Percentiles rank a stretch among this genome's conserved stretches.
Evolutionary conservation across 2,113 vertebrate species (phyloP).

Genomic region (Hyperoodon ampullatus): DNA sequence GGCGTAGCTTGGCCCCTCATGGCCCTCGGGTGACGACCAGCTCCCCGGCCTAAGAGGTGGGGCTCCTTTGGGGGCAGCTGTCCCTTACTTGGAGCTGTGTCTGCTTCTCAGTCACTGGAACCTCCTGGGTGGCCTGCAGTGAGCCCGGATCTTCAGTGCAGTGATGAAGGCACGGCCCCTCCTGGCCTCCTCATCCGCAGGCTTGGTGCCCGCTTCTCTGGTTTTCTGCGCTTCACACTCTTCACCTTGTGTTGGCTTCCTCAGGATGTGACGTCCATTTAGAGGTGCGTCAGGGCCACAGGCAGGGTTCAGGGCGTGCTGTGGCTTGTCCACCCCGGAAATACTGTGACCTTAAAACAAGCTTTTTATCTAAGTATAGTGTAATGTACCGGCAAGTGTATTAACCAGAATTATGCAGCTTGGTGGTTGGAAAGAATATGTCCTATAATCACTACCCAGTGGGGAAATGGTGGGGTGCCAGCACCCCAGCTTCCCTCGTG

Average conservation of each 20-base stretch:
- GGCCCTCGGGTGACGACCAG: not conserved
- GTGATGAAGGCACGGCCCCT: too few species aligned
- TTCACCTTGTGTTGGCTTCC: not conserved
- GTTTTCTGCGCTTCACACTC: not conserved
- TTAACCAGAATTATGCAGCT: not conserved
- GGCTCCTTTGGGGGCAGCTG: not conserved
- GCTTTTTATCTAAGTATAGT: not conserved
- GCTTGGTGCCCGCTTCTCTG: not conserved
- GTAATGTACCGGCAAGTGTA: not conserved
- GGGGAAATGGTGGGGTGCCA: not conserved
- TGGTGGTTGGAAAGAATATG: not conserved
- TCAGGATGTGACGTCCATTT: not conserved
- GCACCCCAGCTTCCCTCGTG: accelerated
- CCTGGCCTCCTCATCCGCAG: too few species aligned
- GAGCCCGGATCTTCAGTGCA: not conserved
- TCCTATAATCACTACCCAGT: not conserved
- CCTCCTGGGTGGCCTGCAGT: not conserved
- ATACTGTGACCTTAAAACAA: not conserved
- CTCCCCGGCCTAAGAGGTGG: not conserved
- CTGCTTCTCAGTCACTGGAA: not conserved
- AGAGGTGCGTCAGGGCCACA: too few species aligned
- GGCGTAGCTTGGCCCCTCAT: not conserved
- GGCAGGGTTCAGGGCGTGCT: not conserved
- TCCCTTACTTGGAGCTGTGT: not conserved
- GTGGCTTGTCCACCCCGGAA: not conserved